Evolutionary conservation across 2,888 invertebrate species (phyloP).

Genomic region (Ptychoptera albimana): DNA sequence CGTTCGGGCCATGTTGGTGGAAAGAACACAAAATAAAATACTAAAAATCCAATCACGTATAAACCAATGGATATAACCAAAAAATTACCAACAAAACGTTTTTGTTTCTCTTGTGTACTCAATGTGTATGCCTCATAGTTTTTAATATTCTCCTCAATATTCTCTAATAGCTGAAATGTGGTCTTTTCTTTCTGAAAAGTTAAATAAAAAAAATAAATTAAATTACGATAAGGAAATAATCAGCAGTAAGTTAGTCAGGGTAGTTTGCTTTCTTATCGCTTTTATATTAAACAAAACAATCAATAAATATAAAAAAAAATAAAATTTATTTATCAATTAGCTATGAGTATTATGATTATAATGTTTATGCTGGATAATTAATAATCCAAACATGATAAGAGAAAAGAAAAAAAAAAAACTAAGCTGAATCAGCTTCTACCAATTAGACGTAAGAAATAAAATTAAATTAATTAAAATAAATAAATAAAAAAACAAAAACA

Average conservation of each 20-base stretch:
- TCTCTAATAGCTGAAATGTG: conserved; percentile 41
- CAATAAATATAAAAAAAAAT: conserved; percentile 7
- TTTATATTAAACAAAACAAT: conserved; percentile 5
- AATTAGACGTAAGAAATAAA: no score
- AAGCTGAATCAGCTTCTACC: no score
- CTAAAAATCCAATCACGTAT: conserved; percentile 51
- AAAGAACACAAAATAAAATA: conserved; percentile 69
- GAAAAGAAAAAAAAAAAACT: no score
- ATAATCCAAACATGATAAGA: no score
- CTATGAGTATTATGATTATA: no score
- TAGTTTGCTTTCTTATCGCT: no score
- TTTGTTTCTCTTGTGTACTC: conserved; percentile 65
- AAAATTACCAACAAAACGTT: conserved; percentile 65
- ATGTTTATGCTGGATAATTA: no score
- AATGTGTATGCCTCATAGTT: conserved; percentile 65
- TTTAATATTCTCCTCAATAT: conserved; percentile 63
- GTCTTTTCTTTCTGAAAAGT: conserved; percentile 34
- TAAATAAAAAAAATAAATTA: conserved; percentile 17
- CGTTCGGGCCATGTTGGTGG: conserved; percentile 58
- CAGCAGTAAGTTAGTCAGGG: no score
- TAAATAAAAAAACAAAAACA: no score
- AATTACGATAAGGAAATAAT: conserved; percentile 2
- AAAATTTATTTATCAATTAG: no score
- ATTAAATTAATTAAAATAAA: conserved; percentile 1
- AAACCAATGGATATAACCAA: conserved; percentile 50